Base-by-base conservation (phyloP, 2,888 invertebrate genomes). In the Anaspis maculata region DNA sequence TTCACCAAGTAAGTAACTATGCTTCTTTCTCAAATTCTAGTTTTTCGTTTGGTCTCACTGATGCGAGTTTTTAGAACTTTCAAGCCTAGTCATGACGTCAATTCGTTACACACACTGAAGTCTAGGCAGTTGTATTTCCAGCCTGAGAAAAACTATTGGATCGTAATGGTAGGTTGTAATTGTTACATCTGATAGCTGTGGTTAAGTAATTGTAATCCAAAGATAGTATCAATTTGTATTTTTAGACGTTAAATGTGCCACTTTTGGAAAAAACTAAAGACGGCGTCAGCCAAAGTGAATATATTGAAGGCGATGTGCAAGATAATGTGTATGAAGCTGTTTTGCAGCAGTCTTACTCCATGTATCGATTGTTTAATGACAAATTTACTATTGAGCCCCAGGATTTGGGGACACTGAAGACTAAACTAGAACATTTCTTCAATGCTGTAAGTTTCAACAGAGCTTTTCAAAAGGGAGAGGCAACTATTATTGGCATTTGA, bases 21-120 rank as follows among this genome's bases (percentile, higher is more conserved):
- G 23, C 15, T 15, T 22, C 32, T 31, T 25, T 55, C 22, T 21
- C 29, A 14, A 25, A 11, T 23, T 11, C 22, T 35, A n/a, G n/a
- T n/a, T n/a, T n/a, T n/a, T n/a, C n/a, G n/a, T n/a, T n/a, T n/a
- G 13, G 16, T 29, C 16, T 27, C 19, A 19, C 19, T 19, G 9
- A 6, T 34, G 37, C 69, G 71, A 33, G 30, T 14, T 56, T 51
- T 27, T 59, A 89, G 89, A 43, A 86, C 87, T 37, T 92, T 91
- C 59, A 83, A 80, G 46, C 73, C 83, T 21, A 79, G 81, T 43
- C 77, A 82, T 45, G 70, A 75, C 12, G 88, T 91, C 62, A 83
- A 88, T 66, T 82, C 84, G 31, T 66, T 95, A 37, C 89, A 92
- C 56, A 94, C 92, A 9, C 84, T 87, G 57, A 91, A 92, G 59